phyloP scores from a whole-genome alignment of 1,140 invertebrate species.

The Drosophila rufa region DNA sequence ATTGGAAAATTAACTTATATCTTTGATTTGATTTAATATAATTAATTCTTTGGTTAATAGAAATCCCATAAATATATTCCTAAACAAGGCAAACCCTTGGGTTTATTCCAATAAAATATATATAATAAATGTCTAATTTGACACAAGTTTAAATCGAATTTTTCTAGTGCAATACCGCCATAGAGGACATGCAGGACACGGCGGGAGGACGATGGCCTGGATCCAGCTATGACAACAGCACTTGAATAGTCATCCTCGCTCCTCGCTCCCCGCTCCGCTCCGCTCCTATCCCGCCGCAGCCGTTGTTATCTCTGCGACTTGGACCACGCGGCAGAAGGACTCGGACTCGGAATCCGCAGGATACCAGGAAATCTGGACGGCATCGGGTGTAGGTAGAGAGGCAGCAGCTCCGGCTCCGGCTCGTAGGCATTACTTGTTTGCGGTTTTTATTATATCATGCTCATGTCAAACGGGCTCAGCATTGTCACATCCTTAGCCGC shows the following conservation, averaged over 20 bases:
- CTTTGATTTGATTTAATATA: too few relatives aligned
- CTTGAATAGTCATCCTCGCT: conserved; percentile 39
- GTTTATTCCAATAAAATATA: too few relatives aligned
- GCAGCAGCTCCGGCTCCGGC: not conserved
- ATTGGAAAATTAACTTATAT: not conserved
- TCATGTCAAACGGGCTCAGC: conserved; percentile 79
- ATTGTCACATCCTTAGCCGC: conserved; percentile 69
- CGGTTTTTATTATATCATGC: conserved; percentile 81
- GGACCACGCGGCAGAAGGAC: conserved; percentile 11
- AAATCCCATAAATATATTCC: too few relatives aligned
- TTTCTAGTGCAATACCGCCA: not conserved
- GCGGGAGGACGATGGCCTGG: conserved; percentile 1
- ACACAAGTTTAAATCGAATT: not conserved
- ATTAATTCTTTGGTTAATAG: too few relatives aligned
- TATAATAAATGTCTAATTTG: too few relatives aligned
- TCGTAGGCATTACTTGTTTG: conserved; percentile 75
- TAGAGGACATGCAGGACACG: conserved; percentile 13
- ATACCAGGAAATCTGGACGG: not conserved
- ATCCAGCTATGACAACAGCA: conserved; percentile 37
- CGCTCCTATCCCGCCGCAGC: not conserved
- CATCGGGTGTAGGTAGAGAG: too few relatives aligned
- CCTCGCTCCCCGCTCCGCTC: too few relatives aligned
- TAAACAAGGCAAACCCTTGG: too few relatives aligned
- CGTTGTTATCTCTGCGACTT: conserved; percentile 38
- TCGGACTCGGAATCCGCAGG: conserved; percentile 16